Percentiles rank a stretch among this genome's conserved stretches.
Evolutionary conservation across 37 sponge, comb jelly and placozoan genomes (phyloP).

Genomic region (Mnemiopsis leidyi): DNA sequence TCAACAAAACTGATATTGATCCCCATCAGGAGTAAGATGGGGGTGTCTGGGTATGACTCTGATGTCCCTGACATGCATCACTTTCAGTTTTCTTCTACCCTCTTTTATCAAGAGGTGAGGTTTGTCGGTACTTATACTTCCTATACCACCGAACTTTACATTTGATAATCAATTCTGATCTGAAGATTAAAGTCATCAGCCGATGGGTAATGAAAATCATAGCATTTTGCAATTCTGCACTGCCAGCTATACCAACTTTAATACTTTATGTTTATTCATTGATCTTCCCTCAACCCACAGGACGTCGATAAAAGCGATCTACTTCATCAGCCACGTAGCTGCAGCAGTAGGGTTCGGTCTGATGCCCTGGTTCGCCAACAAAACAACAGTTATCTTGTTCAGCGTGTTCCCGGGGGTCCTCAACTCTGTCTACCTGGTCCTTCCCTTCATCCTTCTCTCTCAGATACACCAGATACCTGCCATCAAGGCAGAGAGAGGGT

Average conservation of each 20-base stretch:
- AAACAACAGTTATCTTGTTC: constrained; percentile 17
- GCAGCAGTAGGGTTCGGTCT: constrained; percentile 26
- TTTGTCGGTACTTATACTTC: not conserved
- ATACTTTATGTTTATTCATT: no score
- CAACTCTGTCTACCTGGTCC: constrained; percentile 64
- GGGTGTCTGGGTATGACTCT: constrained; percentile 47
- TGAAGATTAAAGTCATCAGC: no score
- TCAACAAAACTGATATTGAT: not conserved
- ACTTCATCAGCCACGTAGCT: constrained; percentile 9
- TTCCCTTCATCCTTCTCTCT: constrained; percentile 50
- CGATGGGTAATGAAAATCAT: not conserved
- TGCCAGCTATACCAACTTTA: not conserved
- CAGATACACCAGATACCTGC: constrained; percentile 57
- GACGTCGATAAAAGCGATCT: constrained; percentile 48
- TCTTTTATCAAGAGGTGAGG: constrained; percentile 28
- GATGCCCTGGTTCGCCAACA: constrained; percentile 27
- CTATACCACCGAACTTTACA: not conserved
- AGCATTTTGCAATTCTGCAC: not conserved
- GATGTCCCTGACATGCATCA: constrained; percentile 49
- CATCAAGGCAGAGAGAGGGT: constrained; percentile 45
- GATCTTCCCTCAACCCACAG: not conserved
- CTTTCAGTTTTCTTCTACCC: constrained; percentile 43
- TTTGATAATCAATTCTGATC: no score
- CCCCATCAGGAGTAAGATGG: constrained; percentile 51
- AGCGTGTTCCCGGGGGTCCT: constrained; percentile 42